Evolutionary conservation across 2,113 vertebrate species (phyloP).

Genomic region (Dicerorhinus sumatrensis): DNA sequence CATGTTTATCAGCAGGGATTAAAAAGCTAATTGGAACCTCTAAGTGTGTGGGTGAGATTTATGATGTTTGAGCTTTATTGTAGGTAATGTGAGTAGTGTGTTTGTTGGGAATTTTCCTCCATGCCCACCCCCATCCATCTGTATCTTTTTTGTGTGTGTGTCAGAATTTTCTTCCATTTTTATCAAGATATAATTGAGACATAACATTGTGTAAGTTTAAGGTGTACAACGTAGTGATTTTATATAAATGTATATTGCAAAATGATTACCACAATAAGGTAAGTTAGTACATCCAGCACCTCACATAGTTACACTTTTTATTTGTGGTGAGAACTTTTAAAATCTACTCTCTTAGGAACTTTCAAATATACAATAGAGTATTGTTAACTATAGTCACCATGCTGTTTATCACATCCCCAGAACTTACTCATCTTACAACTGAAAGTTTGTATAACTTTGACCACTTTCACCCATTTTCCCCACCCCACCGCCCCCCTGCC

Average conservation of each 20-base stretch:
- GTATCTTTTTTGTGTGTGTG: background rate
- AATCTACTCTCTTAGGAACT: background rate
- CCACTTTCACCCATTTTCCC: background rate
- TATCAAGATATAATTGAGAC: background rate
- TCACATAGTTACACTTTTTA: background rate
- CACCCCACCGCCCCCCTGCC: background rate
- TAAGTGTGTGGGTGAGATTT: background rate
- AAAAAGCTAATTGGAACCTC: background rate
- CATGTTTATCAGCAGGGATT: background rate
- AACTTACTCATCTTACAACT: background rate
- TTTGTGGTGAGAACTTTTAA: background rate
- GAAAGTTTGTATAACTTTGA: background rate
- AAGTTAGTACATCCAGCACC: background rate
- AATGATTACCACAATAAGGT: background rate
- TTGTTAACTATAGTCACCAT: background rate
- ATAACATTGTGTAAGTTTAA: background rate
- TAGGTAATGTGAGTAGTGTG: background rate
- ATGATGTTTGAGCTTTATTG: background rate
- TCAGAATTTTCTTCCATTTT: background rate
- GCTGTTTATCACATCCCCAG: background rate
- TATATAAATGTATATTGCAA: background rate
- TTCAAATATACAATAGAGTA: background rate
- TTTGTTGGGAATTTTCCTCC: background rate
- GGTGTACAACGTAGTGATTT: background rate
- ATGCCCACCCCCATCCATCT: background rate